Percentiles rank a stretch among this genome's conserved stretches.
Evolutionary conservation across 2,888 invertebrate species (phyloP).

Genomic region (Pseudococcus viburni): DNA sequence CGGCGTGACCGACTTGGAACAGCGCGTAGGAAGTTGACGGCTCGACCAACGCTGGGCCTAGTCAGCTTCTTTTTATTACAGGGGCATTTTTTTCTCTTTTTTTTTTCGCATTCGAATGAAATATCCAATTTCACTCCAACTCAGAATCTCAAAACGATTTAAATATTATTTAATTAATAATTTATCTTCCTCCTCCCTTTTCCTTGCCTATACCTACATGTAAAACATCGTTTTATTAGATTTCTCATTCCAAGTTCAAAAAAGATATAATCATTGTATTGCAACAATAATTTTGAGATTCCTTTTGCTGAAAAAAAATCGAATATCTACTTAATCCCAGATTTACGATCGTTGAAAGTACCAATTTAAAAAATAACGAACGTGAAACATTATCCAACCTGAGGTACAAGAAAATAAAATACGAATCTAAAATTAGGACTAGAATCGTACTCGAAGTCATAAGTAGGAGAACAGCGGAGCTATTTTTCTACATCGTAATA

Average conservation of each 20-base stretch:
- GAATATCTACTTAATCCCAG: too few species aligned
- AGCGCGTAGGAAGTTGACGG: constrained; percentile 4
- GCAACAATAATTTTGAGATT: too few species aligned
- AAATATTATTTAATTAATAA: too few species aligned
- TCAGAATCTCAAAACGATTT: too few species aligned
- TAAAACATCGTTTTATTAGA: too few species aligned
- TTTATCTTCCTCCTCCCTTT: too few species aligned
- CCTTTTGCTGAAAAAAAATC: too few species aligned
- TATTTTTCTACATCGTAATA: neutral
- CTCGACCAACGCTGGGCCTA: neutral
- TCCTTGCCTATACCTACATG: too few species aligned
- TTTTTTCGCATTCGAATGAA: neutral
- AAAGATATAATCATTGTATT: too few species aligned
- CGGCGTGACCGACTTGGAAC: constrained; percentile 49
- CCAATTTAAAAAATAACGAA: neutral
- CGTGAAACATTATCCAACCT: neutral
- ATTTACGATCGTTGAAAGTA: too few species aligned
- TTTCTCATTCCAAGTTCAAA: too few species aligned
- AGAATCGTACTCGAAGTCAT: neutral
- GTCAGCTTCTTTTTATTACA: neutral
- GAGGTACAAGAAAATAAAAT: neutral
- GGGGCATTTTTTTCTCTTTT: neutral
- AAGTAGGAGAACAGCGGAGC: too few species aligned
- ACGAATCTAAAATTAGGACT: neutral
- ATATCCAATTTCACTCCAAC: neutral